These are phyloP conservation scores for Corbicula japonica DNA, from an alignment of 2,888 invertebrate genomes.

Conservation along the genomic window DNA sequence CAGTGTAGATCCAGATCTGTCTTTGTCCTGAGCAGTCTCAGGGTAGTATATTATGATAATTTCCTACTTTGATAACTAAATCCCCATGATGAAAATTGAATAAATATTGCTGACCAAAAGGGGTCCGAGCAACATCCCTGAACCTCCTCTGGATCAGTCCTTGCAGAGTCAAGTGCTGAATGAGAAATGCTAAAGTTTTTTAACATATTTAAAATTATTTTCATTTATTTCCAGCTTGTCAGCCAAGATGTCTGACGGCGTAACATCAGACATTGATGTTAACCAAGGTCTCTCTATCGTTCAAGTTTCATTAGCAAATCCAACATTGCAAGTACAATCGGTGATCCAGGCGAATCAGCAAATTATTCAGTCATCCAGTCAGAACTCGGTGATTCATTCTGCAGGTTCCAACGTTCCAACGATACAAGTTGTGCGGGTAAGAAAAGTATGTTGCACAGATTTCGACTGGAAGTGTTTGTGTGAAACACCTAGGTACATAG, in stretches of 20 bases:
- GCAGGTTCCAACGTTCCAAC: slow-evolving; percentile 93
- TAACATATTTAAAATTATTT: slow-evolving; percentile 12
- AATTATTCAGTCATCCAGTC: slow-evolving; percentile 91
- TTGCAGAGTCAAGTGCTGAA: background rate
- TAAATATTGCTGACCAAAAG: too few relatives aligned
- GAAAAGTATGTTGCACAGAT: slow-evolving; percentile 16
- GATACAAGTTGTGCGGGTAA: slow-evolving; percentile 91
- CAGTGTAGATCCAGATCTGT: too few relatives aligned
- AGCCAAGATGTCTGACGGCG: slow-evolving; percentile 65
- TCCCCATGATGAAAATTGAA: too few relatives aligned
- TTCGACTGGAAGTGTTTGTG: background rate
- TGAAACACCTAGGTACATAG: too few relatives aligned
- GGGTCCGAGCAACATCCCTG: too few relatives aligned
- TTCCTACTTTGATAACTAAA: too few relatives aligned
- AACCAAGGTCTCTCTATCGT: slow-evolving; percentile 89
- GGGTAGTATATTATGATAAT: too few relatives aligned
- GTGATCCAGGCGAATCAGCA: slow-evolving; percentile 93
- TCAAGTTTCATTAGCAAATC: slow-evolving; percentile 90
- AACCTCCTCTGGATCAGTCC: too few relatives aligned
- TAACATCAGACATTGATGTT: slow-evolving; percentile 59
- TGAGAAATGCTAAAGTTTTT: background rate
- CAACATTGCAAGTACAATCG: slow-evolving; percentile 92
- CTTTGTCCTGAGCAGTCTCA: too few relatives aligned
- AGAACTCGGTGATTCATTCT: slow-evolving; percentile 97
- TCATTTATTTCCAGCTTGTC: slow-evolving; percentile 40